These are phyloP conservation scores for Oryzias melastigma DNA, from an alignment of 2,113 vertebrate species.

Conservation along the genomic window DNA sequence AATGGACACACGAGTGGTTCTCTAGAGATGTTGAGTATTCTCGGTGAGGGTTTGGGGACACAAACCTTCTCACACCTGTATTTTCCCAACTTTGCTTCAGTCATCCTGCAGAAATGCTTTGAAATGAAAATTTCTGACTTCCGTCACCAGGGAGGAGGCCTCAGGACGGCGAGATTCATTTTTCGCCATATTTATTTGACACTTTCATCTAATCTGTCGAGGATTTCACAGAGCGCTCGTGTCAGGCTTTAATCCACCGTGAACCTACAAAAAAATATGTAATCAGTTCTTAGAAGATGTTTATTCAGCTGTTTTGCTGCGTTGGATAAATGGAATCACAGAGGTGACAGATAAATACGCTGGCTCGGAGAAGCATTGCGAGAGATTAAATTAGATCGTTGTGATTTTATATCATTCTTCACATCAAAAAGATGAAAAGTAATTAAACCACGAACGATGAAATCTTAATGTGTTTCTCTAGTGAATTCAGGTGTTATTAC, in stretches of 20 bases:
- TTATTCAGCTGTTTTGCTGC: too few species aligned
- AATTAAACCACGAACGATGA: too few species aligned
- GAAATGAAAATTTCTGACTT: slow-evolving; percentile 29
- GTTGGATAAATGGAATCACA: too few species aligned
- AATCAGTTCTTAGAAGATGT: too few species aligned
- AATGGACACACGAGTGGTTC: slow-evolving; percentile 57
- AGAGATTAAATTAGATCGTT: too few species aligned
- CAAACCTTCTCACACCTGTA: slow-evolving; percentile 51
- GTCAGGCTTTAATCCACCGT: background rate
- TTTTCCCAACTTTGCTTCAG: slow-evolving; percentile 41
- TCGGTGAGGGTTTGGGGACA: background rate
- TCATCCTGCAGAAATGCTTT: slow-evolving; percentile 29
- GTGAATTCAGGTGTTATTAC: too few species aligned
- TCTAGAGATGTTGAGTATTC: background rate
- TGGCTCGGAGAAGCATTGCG: too few species aligned
- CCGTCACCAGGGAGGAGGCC: slow-evolving; percentile 5
- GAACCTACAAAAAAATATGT: too few species aligned
- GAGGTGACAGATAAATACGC: too few species aligned
- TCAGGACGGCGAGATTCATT: slow-evolving; percentile 18
- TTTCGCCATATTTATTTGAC: slow-evolving; percentile 16
- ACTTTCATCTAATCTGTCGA: background rate
- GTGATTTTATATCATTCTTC: too few species aligned
- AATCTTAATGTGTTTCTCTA: too few species aligned
- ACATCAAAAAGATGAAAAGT: too few species aligned
- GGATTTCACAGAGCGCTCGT: slow-evolving; percentile 5